Evolutionary conservation across 1,140 invertebrate species (phyloP), one percentile per base, ranked within the genome.

Genomic region (Sinonovacula constricta): DNA sequence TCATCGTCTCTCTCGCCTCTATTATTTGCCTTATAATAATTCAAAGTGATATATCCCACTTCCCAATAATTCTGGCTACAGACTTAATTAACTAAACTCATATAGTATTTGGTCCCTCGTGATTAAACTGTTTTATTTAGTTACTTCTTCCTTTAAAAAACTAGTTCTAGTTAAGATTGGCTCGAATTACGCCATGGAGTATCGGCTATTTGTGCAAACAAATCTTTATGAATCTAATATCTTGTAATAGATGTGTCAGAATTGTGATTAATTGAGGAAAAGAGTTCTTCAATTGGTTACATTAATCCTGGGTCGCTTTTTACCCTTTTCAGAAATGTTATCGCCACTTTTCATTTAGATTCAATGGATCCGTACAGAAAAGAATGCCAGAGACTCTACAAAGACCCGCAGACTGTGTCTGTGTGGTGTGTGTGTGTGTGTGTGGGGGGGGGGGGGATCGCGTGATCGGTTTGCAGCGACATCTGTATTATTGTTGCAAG

Each of bases 81-180:
- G 57, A 67, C 66, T 54, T 69, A 78, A 68, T 78, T 68, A 78
- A 68, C 66, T 60, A 78, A 78, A 78, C 66, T 69, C 75, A 78
- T 69, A 78, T 78, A 70, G 69, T 78, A 57, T 69, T 69, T 78
- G 66, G 75, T 45, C 54, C 63, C 36, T 53, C n/a, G 28, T 69
- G 75, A 78, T 69, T 68, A 78, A 78, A 78, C 56, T 69, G 59
- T 78, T 78, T 69, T 78, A 70, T 78, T 78, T 78, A 69, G 75
- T 70, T 51, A 31, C 54, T 69, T 78, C 33, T 70, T 59, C 65
- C 68, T 70, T 70, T 24, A 36, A 69, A 78, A 65, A 78, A 78
- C 26, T 56, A 39, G 30, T 30, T 33, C 36, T 26, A 56, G 75
- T 78, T 78, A 65, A 78, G 75, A 78, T 69, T 70, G 66, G 45